Conservation (phyloP, 2,797 vertebrate species). For the Peromyscus attwateri region DNA sequence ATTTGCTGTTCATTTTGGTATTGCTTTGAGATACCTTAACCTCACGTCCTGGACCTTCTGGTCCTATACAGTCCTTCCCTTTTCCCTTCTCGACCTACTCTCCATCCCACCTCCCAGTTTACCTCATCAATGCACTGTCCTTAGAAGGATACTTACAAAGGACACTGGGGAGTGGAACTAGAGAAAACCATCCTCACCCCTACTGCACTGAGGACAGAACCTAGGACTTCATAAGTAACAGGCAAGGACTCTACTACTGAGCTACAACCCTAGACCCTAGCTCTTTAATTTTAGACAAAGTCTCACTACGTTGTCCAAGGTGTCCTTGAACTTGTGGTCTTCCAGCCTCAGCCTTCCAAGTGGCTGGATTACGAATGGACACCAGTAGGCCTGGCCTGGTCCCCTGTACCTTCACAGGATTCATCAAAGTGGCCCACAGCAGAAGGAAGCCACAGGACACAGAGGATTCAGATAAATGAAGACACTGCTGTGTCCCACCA, state of each 20-base stretch:
- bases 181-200: neutral
- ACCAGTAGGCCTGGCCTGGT: too few species aligned
- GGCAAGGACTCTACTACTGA: neutral
- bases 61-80: neutral
- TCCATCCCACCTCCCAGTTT: neutral
- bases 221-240: neutral
- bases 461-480: too few species aligned
- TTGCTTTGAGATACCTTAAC: neutral
- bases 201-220: neutral
- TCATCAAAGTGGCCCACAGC: neutral
- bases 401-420: neutral
- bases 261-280: neutral
- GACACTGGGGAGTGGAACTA: neutral
- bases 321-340: neutral
- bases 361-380: neutral
- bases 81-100: neutral
- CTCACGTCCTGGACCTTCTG: neutral
- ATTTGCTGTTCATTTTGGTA: neutral
- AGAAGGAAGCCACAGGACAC: neutral
- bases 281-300: neutral
- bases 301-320: neutral
- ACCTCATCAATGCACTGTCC: neutral
- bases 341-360: neutral
- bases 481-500: neutral
- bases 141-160: neutral